Base-by-base conservation (phyloP, 2,113 vertebrate species). In the Corythornis madagascariensis region DNA sequence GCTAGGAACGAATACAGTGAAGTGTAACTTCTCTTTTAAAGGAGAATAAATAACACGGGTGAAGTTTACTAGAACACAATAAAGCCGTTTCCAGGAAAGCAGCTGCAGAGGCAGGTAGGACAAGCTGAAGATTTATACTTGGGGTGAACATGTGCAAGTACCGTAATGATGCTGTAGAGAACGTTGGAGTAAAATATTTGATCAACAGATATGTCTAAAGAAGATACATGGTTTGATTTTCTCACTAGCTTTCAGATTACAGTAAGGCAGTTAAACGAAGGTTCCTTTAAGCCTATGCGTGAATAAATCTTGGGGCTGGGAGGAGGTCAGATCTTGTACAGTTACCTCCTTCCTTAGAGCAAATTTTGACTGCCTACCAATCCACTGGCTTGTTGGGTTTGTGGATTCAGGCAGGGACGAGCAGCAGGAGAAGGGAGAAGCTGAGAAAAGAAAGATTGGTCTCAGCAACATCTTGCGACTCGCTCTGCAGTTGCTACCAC, bases 31-130 rank as follows among this genome's bases (percentile, higher is more conserved):
- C 59, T 79, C 65, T 92, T 96, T 96, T 90, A 93, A 86, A 91
- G 70, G 77, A 59, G 77, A 89, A 94, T 96, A 96, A 96, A 96
- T 97, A 95, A 97, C 88, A 79, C 0, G 1, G 75, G 48, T 95
- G 92, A 96, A 88, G 89, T 97, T 97, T 95, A 95, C 83, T 96
- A 94, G 91, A 95, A 94, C 76, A 94, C 91, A 95, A 81, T 89
- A 92, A 94, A 93, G 82, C 89, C 3, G 20, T 95, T 94, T 96
- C 91, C 84, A 83, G 92, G 88, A 96, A 95, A 81, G 88, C 95
- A 93, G 77, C 83, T 85, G 75, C 88, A 89, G 89, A 93, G 86
- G 92, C 89, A 94, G 92, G 83, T 86, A 81, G 92, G 89, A 71
- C 43, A 29, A 57, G 67, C 69, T 86, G 75, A 79, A 95, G 94